phyloP scores from a whole-genome alignment of 2,113 vertebrate species.

The Salminus brasiliensis region DNA sequence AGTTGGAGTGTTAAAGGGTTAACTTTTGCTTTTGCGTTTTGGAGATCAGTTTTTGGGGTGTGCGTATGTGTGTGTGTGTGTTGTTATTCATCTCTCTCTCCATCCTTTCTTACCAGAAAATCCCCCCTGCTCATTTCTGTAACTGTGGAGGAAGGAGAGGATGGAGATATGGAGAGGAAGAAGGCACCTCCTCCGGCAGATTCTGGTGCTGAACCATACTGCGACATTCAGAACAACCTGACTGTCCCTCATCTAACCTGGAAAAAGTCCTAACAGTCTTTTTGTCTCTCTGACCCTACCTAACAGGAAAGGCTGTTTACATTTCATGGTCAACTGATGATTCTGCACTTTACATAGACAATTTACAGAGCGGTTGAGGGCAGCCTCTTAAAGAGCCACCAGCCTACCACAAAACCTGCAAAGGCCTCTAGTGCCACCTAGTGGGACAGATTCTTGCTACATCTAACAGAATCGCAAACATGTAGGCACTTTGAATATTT shows the following conservation, averaged over 20 bases:
- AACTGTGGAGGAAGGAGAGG: constrained; percentile 57
- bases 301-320: background rate
- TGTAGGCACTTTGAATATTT: background rate
- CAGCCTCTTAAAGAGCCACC: background rate
- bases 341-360: background rate
- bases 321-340: constrained; percentile 5
- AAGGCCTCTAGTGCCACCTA: constrained; percentile 14
- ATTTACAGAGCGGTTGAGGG: background rate
- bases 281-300: background rate
- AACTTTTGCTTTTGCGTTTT: no score
- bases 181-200: constrained; percentile 49
- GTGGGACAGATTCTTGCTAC: constrained; percentile 3
- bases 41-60: no score
- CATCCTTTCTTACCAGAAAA: constrained; percentile 54
- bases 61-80: no score
- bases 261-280: constrained; percentile 63
- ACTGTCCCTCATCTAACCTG: constrained; percentile 57
- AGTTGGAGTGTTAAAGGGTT: no score
- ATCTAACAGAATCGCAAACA: background rate
- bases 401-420: background rate
- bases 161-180: constrained; percentile 60
- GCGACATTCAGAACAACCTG: constrained; percentile 38
- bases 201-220: constrained; percentile 20
- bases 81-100: background rate
- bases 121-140: constrained; percentile 55